Evolutionary conservation across 2,888 invertebrate species (phyloP).

Genomic region (Furcula furcula): DNA sequence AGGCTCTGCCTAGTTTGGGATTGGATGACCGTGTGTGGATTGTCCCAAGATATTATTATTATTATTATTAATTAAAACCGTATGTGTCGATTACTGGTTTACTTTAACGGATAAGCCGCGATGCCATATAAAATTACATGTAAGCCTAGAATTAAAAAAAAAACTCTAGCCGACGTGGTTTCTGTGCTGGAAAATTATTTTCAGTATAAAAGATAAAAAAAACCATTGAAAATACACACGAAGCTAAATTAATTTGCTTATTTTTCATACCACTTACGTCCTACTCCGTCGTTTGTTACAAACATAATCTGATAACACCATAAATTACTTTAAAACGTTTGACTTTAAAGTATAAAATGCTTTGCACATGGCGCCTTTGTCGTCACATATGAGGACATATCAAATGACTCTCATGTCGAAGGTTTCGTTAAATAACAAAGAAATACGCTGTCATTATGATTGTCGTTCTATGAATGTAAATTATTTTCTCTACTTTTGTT

Average conservation of each 20-base stretch:
- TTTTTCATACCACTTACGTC: conserved; percentile 16
- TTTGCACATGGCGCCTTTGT: neutral
- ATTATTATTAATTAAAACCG: too few relatives aligned
- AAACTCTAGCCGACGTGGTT: too few relatives aligned
- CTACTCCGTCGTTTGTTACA: neutral
- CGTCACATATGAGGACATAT: conserved; percentile 6
- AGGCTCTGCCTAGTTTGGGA: too few relatives aligned
- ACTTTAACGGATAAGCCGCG: too few relatives aligned
- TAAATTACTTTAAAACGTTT: neutral
- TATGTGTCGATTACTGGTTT: too few relatives aligned
- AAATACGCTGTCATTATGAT: conserved; percentile 25
- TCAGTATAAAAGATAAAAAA: too few relatives aligned
- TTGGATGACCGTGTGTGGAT: too few relatives aligned
- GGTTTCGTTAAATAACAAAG: conserved; percentile 40
- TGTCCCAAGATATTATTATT: too few relatives aligned
- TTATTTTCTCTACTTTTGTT: neutral
- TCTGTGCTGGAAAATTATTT: too few relatives aligned
- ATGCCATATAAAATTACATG: too few relatives aligned
- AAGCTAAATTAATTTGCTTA: conserved; percentile 25
- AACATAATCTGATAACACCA: neutral
- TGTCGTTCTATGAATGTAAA: conserved; percentile 13
- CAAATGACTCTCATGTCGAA: conserved; percentile 32
- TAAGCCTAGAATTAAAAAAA: too few relatives aligned
- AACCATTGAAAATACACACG: neutral
- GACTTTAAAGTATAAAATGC: neutral